Evolutionary conservation across 2,797 vertebrate genomes (phyloP).

Genomic region (Sebastes paucispinis): DNA sequence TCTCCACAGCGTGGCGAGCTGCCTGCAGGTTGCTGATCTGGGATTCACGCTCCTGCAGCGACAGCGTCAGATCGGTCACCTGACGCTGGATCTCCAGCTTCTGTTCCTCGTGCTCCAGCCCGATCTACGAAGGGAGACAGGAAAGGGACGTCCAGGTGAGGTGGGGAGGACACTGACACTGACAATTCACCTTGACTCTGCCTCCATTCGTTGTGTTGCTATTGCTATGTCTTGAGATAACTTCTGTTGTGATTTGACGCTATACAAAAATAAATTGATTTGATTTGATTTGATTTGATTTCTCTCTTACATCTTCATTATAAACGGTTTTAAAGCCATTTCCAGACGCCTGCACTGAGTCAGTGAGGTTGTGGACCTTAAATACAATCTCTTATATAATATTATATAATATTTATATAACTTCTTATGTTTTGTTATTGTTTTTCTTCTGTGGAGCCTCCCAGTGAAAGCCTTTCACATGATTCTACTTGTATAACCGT

Average conservation of each 20-base stretch:
- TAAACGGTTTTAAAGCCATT: neutral
- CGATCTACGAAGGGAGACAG: conserved; percentile 80
- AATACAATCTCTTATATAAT: no score
- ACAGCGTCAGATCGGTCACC: conserved; percentile 92
- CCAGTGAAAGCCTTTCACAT: neutral
- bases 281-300: no score
- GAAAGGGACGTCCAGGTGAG: neutral
- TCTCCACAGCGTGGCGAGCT: conserved; percentile 90
- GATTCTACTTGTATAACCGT: neutral
- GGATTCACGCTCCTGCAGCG: conserved; percentile 93
- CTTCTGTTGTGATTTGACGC: no score
- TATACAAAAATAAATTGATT: no score
- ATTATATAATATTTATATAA: no score
- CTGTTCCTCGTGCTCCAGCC: conserved; percentile 93
- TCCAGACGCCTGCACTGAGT: neutral
- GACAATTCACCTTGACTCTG: neutral
- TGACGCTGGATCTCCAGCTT: conserved; percentile 95
- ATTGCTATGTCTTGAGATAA: no score
- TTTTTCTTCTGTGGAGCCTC: neutral
- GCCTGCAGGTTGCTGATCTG: conserved; percentile 92
- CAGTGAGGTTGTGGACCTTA: neutral
- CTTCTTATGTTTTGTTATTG: no score
- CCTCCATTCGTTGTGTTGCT: neutral
- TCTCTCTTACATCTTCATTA: no score
- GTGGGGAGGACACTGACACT: neutral